Percentiles rank a stretch among this genome's conserved stretches.
Conservation (phyloP, 2,888 invertebrate genomes). For the Itoplectis maculator region DNA sequence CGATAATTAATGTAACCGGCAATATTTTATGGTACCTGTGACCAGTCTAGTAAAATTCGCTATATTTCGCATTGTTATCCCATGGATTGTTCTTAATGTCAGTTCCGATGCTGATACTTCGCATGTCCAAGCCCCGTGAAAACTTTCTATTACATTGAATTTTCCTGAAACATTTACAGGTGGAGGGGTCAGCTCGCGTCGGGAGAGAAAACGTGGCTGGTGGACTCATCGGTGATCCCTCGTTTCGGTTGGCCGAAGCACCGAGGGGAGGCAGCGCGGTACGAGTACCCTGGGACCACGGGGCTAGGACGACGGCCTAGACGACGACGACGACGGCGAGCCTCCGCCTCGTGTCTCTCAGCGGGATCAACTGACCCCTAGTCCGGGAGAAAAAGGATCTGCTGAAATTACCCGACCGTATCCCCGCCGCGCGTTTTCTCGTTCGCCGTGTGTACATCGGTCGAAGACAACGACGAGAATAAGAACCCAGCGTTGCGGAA, state of each 20-base stretch:
- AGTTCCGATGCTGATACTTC: background rate
- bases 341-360: constrained; percentile 12
- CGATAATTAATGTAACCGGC: no score
- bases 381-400: constrained; percentile 8
- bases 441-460: background rate
- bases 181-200: background rate
- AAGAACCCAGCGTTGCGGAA: constrained; percentile 36
- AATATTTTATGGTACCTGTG: no score
- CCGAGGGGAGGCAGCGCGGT: constrained; percentile 9
- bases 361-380: background rate
- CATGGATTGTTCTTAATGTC: no score
- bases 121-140: background rate
- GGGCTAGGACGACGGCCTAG: constrained; percentile 12
- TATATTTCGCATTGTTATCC: no score
- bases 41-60: no score
- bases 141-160: background rate
- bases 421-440: constrained; percentile 22
- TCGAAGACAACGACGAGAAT: background rate
- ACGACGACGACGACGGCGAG: constrained; percentile 26
- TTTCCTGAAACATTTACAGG: constrained; percentile 16
- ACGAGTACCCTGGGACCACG: constrained; percentile 35
- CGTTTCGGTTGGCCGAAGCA: constrained; percentile 47
- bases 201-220: background rate
- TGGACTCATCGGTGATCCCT: constrained; percentile 1
- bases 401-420: constrained; percentile 44